Evolutionary conservation across 2,888 invertebrate species (phyloP), one percentile per base, ranked within the genome.

Genomic region (Celastrina argiolus): DNA sequence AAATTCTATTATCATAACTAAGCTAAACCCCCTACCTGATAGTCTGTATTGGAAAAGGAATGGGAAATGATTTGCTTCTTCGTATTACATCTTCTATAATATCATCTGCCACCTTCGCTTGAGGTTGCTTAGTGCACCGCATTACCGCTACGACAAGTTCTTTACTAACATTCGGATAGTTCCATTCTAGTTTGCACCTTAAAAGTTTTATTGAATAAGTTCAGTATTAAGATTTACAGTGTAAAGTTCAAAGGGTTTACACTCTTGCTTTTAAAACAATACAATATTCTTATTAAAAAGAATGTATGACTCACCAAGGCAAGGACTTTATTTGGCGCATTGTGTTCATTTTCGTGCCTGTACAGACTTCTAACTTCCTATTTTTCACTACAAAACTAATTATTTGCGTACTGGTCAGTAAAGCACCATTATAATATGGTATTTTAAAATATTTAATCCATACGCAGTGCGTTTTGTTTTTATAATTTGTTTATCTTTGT

Each of bases 151-250:
- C 87, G 70, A 87, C 85, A 0, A 87, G 88, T 71, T 90, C 89
- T 64, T 88, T 88, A 36, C 85, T 84, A 79, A 87, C 87, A 67
- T 87, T 88, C 0, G 88, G 88, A 56, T 83, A 88, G 69, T 87
- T 85, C 91, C 91, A 91, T 71, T 90, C 88, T 63, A 88, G 87
- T 67, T 89, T 91, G 68, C 88, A 89, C 91, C 91, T 91, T 64
- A 14, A 73, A 69, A 42, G 26, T 64, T 18, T 16, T 18, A 18
- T 7, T 45, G 8, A 45, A 45, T 1, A 18, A 10, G 10, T 18
- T 45, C 18, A 45, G 18, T 45, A 31, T 31, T 31, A 31, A 3
- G 31, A 31, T 31, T 31, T 31, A 2, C 31, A 6, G 6, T 31
- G 7, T 7, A 31, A 31, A 31, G 31, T 1, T 31, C 0, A 31